Percentiles rank a stretch among this genome's conserved stretches.
Evolutionary conservation across 1,140 invertebrate genomes (phyloP).

Genomic region (Pachyrhynchus sulphureomaculatus): DNA sequence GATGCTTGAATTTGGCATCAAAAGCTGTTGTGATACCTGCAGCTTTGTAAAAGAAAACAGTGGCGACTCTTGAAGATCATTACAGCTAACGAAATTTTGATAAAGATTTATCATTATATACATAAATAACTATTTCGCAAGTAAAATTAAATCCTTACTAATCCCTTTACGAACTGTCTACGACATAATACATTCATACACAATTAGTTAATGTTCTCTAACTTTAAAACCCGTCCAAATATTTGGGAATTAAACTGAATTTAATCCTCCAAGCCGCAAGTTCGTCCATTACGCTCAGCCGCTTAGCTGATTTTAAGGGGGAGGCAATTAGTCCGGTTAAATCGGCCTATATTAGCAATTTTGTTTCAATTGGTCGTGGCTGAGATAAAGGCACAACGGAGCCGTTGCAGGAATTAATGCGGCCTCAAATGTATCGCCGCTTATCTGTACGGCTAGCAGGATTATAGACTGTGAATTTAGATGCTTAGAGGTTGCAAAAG

Average conservation of each 20-base stretch:
- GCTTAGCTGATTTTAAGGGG: constrained; percentile 12
- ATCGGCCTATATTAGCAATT: constrained; percentile 11
- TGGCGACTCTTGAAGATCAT: no score
- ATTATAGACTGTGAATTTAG: not conserved
- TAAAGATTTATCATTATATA: no score
- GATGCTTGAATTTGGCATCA: no score
- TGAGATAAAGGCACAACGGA: constrained; percentile 2
- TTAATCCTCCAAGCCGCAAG: not conserved
- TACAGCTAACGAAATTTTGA: no score
- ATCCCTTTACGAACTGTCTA: no score
- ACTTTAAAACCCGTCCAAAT: constrained; percentile 1
- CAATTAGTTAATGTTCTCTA: no score
- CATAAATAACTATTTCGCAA: no score
- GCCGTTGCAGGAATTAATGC: constrained; percentile 12
- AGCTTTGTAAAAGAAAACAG: no score
- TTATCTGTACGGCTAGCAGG: not conserved
- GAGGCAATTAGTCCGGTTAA: constrained; percentile 8
- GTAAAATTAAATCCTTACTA: no score
- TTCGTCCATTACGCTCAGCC: constrained; percentile 15
- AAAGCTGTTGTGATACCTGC: no score
- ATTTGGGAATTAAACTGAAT: constrained; percentile 8
- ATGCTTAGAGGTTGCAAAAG: not conserved
- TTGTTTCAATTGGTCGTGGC: constrained; percentile 16
- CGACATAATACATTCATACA: no score
- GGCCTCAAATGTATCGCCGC: not conserved